phyloP scores from a whole-genome alignment of 2,888 invertebrate species.

The Acheta domesticus region DNA sequence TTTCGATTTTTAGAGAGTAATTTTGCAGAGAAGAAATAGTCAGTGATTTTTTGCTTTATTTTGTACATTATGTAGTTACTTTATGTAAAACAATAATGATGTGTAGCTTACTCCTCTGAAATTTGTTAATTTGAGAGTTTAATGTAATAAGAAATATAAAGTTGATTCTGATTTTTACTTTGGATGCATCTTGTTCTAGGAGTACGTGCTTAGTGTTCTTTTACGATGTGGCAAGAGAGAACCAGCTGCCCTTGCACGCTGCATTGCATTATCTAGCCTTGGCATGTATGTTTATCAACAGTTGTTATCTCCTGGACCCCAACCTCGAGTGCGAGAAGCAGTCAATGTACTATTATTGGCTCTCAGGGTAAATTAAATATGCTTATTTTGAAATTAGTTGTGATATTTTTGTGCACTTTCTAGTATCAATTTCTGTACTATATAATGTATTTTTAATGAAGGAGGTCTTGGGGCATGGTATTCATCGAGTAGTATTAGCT shows the following conservation, averaged over 20 bases:
- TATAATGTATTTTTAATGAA: no score
- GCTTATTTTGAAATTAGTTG: neutral
- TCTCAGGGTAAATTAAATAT: slow-evolving; percentile 56
- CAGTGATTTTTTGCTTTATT: no score
- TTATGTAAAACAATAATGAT: no score
- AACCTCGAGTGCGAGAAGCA: slow-evolving; percentile 64
- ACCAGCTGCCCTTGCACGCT: slow-evolving; percentile 80
- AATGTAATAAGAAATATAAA: no score
- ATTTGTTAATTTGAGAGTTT: no score
- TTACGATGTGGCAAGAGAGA: slow-evolving; percentile 84
- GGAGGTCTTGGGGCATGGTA: no score
- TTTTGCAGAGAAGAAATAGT: no score
- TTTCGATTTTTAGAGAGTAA: no score
- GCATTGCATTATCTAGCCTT: slow-evolving; percentile 82
- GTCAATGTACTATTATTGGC: slow-evolving; percentile 65
- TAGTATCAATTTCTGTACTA: neutral
- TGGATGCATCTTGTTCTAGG: slow-evolving; percentile 52
- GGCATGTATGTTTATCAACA: slow-evolving; percentile 71
- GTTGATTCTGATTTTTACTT: no score
- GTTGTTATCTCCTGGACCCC: slow-evolving; percentile 57
- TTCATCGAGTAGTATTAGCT: no score
- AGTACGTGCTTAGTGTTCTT: slow-evolving; percentile 82
- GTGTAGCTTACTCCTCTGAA: no score
- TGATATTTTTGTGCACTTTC: neutral
- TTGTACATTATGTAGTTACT: no score